Evolutionary conservation across 2,113 vertebrate genomes (phyloP), one percentile per base, ranked within the genome.

Genomic region (Chitala chitala): DNA sequence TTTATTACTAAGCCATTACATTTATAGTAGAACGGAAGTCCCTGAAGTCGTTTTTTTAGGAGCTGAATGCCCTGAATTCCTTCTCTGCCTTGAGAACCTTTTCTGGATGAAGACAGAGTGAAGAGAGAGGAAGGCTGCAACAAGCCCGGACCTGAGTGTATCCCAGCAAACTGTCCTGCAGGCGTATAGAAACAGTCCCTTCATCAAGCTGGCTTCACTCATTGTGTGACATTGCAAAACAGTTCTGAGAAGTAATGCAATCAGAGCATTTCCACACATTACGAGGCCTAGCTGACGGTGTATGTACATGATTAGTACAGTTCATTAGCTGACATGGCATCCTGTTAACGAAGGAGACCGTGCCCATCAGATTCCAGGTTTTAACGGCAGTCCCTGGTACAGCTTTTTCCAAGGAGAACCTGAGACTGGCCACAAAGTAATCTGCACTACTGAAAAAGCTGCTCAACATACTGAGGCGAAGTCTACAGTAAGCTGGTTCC

Each of bases 1-100:
- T 6, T 46, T 46, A 63, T 63, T 9, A 63, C 33, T 38, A 63
- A 63, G 38, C 59, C 17, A 36, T 15, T 29, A n/a, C 56, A 17
- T 31, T 59, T 59, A 59, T 59, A 13, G 29, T 59, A 59, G 31
- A 63, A 63, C n/a, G 38, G 38, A 26, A 63, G 17, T 20, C 31
- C 59, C 59, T 36, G 13, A 38, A 38, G 59, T 29, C 17, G n/a
- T 38, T 63, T 3, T 8, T 26, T 36, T 63, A 33, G 7, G 33
- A 38, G 59, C 59, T 63, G 59, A 36, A 63, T 63, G 33, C 59
- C 59, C 17, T 63, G 59, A 63, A 63, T 63, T 63, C 59, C 59
- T 36, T 38, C 59, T 63, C 33, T 63, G 59, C 33, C 59, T 33
- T 36, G 31, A 63, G 59, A n/a, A 33, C 33, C 33, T 29, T 63